Percentiles rank a stretch among this genome's conserved stretches.
Conservation (phyloP, 2,113 vertebrate species). For the Phainopepla nitens region DNA sequence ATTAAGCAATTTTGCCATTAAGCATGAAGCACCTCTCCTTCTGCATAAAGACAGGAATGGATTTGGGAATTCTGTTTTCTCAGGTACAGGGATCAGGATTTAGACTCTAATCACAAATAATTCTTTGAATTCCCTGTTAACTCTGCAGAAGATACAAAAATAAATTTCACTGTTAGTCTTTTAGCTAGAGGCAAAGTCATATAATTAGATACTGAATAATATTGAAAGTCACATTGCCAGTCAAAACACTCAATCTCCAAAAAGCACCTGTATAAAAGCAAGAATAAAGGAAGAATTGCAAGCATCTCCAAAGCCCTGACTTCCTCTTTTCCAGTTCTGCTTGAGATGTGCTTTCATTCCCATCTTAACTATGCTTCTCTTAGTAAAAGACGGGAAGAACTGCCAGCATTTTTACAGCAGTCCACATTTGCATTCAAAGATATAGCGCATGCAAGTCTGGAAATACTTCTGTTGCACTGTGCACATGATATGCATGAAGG, state of each 20-base stretch:
- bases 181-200: not conserved
- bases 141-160: not conserved
- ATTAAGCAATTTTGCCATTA: not conserved
- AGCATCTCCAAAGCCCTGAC: not conserved
- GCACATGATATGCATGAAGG: not conserved
- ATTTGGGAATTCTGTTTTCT: not conserved
- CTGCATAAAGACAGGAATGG: not conserved
- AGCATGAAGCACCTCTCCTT: not conserved
- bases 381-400: not conserved
- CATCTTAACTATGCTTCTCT: not conserved
- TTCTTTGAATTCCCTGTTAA: not conserved
- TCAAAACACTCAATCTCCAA: not conserved
- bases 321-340: not conserved
- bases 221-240: not conserved
- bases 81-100: not conserved
- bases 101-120: not conserved
- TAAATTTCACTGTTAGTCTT: not conserved
- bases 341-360: not conserved
- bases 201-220: not conserved
- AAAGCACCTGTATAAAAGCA: not conserved
- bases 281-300: not conserved
- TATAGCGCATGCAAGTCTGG: accelerated
- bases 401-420: not conserved
- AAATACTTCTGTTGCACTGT: not conserved
- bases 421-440: not conserved